phyloP scores from a whole-genome alignment of 2,797 vertebrate species.

The Aeoliscus strigatus region DNA sequence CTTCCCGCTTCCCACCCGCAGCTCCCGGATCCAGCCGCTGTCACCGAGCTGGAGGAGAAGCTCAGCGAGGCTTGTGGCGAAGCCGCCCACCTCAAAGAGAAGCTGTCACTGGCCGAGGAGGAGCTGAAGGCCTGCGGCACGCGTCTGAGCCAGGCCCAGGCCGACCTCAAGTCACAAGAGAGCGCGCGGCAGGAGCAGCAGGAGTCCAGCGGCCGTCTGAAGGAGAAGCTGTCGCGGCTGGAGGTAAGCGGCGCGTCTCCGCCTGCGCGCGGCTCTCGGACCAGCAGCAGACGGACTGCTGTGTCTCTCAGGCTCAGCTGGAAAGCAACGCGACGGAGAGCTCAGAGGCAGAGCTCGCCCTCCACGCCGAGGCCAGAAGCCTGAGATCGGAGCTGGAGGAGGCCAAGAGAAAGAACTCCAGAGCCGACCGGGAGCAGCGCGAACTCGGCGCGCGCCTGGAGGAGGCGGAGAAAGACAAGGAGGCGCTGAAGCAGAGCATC shows the following conservation, averaged over 20 bases:
- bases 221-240: conserved; percentile 80
- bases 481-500: conserved; percentile 72
- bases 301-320: conserved; percentile 68
- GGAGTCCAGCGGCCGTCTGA: conserved; percentile 73
- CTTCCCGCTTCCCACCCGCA: conserved; percentile 32
- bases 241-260: no score
- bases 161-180: conserved; percentile 50
- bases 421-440: conserved; percentile 76
- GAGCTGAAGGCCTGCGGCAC: conserved; percentile 71
- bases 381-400: conserved; percentile 84
- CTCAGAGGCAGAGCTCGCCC: conserved; percentile 79
- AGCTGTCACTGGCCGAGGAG: conserved; percentile 76
- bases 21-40: conserved; percentile 69
- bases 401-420: conserved; percentile 72
- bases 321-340: conserved; percentile 71
- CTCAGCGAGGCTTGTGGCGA: conserved; percentile 73
- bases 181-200: conserved; percentile 69
- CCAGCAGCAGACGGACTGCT: no score
- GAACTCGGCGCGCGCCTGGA: conserved; percentile 70
- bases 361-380: conserved; percentile 73
- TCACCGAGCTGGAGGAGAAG: conserved; percentile 72
- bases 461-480: conserved; percentile 80
- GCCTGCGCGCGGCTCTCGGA: no score
- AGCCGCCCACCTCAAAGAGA: conserved; percentile 74
- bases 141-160: conserved; percentile 48